A percentile compares a stretch with the other conserved stretches of the same genome.
These are phyloP conservation scores for Melanargia galathea DNA, from an alignment of 2,888 invertebrate species.

Conservation along the genomic window DNA sequence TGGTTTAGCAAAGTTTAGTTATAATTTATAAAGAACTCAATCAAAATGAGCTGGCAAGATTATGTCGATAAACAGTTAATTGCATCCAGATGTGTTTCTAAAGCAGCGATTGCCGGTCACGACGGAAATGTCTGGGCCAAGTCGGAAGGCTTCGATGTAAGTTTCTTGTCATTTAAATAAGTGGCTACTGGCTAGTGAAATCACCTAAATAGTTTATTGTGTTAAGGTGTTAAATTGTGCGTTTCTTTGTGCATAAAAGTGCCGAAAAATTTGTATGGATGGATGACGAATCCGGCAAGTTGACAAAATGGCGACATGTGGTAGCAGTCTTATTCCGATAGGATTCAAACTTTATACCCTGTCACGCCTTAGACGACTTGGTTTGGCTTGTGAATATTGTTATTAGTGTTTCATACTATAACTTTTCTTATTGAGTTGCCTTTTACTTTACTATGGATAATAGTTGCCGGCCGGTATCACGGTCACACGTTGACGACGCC, in stretches of 20 bases:
- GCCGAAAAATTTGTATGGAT: constrained; percentile 42
- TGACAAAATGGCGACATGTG: constrained; percentile 83
- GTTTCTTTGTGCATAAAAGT: constrained; percentile 46
- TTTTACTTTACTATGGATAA: constrained; percentile 13
- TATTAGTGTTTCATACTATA: not conserved
- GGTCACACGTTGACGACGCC: constrained; percentile 44
- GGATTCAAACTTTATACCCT: constrained; percentile 44
- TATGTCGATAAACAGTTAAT: constrained; percentile 98
- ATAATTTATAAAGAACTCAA: constrained; percentile 78
- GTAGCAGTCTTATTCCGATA: constrained; percentile 61
- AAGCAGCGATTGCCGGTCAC: constrained; percentile 97
- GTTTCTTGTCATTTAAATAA: constrained; percentile 69
- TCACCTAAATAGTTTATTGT: constrained; percentile 22
- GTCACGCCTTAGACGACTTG: not conserved
- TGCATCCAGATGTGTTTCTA: constrained; percentile 96
- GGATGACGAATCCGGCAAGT: constrained; percentile 76
- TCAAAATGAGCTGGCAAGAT: constrained; percentile 98
- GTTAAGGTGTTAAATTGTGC: constrained; percentile 46
- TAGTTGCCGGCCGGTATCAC: constrained; percentile 49
- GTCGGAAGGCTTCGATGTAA: constrained; percentile 96
- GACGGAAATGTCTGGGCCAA: constrained; percentile 98
- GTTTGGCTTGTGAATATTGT: constrained; percentile 11
- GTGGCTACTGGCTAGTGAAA: constrained; percentile 55
- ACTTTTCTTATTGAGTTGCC: not conserved
- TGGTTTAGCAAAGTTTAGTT: constrained; percentile 79